A percentile compares a stretch with the other conserved stretches of the same genome.
Evolutionary conservation across 1,140 invertebrate species (phyloP).

Genomic region (Caenorhabditis remanei): DNA sequence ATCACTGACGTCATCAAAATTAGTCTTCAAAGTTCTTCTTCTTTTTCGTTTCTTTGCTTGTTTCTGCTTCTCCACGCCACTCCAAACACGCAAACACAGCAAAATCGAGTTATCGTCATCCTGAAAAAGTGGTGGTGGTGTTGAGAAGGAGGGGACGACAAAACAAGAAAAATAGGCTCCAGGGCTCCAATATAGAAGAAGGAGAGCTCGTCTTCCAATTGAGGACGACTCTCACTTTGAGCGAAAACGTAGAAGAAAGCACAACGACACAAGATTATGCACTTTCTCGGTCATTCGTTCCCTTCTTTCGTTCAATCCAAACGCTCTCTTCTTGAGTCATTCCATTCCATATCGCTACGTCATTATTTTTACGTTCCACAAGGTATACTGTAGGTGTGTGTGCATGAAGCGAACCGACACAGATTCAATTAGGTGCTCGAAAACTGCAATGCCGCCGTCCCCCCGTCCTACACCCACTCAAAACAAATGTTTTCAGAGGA

Average conservation of each 20-base stretch:
- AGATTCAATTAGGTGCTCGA: constrained; percentile 40
- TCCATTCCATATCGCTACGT: constrained; percentile 45
- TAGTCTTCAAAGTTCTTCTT: constrained; percentile 53
- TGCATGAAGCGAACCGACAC: constrained; percentile 7
- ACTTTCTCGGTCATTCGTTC: constrained; percentile 47
- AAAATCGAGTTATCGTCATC: constrained; percentile 56
- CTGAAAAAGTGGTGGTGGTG: constrained; percentile 47
- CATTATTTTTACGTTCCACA: constrained; percentile 50
- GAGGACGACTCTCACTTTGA: neutral
- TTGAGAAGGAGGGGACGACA: constrained; percentile 3
- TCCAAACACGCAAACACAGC: constrained; percentile 48
- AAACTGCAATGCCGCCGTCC: neutral
- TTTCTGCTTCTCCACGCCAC: constrained; percentile 51
- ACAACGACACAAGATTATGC: constrained; percentile 28
- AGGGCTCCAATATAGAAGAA: neutral
- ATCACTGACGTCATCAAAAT: constrained; percentile 48
- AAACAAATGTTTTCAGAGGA: constrained; percentile 55
- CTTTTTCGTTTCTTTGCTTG: constrained; percentile 48
- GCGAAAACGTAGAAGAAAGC: neutral
- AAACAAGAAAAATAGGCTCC: constrained; percentile 9
- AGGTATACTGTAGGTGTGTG: constrained; percentile 49
- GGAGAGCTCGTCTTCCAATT: constrained; percentile 29
- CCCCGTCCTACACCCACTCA: neutral
- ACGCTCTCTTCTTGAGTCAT: constrained; percentile 37
- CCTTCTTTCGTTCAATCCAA: constrained; percentile 8